Evolutionary conservation across 2,113 vertebrate species (phyloP).

Genomic region (Hepsetus odoe): DNA sequence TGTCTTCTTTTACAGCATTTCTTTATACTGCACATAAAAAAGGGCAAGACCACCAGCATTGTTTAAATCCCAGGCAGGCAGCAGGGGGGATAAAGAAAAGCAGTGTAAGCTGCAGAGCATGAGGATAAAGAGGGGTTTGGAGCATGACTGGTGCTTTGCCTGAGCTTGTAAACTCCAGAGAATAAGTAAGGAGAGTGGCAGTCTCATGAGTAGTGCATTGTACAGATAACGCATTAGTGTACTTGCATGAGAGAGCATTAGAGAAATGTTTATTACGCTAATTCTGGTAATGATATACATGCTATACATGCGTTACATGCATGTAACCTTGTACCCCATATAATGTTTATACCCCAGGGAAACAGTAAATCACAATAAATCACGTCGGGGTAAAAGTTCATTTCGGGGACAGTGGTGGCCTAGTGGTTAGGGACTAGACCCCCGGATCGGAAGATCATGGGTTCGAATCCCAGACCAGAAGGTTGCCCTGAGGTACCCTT

Average conservation of each 20-base stretch:
- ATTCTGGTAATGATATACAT: neutral
- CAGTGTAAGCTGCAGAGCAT: conserved; percentile 27
- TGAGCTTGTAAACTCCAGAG: conserved; percentile 37
- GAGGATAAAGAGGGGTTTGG: conserved; percentile 11
- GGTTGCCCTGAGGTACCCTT: too few species aligned
- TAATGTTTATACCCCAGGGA: too few species aligned
- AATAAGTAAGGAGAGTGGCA: neutral
- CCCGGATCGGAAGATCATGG: too few species aligned
- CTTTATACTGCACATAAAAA: neutral
- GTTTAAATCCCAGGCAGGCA: conserved; percentile 18
- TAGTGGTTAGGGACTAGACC: too few species aligned
- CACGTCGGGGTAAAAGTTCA: too few species aligned
- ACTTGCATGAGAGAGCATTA: neutral
- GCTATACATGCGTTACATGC: too few species aligned
- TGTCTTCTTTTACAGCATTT: neutral
- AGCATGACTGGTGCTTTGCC: conserved; percentile 20
- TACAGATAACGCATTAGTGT: neutral
- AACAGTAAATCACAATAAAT: too few species aligned
- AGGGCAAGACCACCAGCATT: conserved; percentile 19
- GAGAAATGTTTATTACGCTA: too few species aligned
- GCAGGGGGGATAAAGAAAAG: conserved; percentile 3
- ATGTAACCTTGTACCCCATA: too few species aligned
- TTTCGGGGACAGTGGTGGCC: too few species aligned
- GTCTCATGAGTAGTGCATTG: neutral
- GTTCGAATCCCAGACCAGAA: too few species aligned